A percentile compares a stretch with the other conserved stretches of the same genome.
Conservation (phyloP, 2,888 invertebrate species). For the Deilephila porcellus region DNA sequence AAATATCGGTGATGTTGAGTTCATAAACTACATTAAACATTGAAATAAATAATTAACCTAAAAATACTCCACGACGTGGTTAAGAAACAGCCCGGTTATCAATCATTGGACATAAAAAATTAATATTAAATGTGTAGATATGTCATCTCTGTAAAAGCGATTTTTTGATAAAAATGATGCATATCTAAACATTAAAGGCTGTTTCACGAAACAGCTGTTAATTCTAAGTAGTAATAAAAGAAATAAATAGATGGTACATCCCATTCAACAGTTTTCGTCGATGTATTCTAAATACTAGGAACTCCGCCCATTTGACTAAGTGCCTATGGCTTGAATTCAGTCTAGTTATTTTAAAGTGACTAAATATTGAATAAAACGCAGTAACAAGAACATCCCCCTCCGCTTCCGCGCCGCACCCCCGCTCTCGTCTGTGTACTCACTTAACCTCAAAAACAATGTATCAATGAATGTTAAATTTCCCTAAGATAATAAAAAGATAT, state of each 20-base stretch:
- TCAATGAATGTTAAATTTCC: too few species aligned
- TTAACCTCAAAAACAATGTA: too few species aligned
- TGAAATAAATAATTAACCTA: slow-evolving; percentile 7
- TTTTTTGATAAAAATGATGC: neutral
- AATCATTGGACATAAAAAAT: neutral
- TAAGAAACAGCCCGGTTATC: neutral
- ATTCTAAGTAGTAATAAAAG: neutral
- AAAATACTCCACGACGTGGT: neutral
- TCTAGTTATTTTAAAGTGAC: neutral
- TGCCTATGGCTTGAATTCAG: slow-evolving; percentile 9
- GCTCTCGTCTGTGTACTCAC: neutral
- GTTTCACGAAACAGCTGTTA: neutral
- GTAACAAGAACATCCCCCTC: neutral
- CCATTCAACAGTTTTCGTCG: neutral
- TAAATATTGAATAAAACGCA: neutral
- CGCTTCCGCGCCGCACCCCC: neutral
- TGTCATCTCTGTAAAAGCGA: neutral
- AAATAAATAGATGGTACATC: neutral
- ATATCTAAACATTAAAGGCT: neutral
- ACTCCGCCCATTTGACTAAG: slow-evolving; percentile 9
- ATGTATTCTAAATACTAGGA: neutral
- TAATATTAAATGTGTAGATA: neutral
- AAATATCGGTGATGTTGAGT: neutral
- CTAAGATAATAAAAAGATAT: too few species aligned
- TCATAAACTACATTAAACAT: neutral